Conservation (phyloP, 2,888 invertebrate species). For the Chymomyza procnemis region DNA sequence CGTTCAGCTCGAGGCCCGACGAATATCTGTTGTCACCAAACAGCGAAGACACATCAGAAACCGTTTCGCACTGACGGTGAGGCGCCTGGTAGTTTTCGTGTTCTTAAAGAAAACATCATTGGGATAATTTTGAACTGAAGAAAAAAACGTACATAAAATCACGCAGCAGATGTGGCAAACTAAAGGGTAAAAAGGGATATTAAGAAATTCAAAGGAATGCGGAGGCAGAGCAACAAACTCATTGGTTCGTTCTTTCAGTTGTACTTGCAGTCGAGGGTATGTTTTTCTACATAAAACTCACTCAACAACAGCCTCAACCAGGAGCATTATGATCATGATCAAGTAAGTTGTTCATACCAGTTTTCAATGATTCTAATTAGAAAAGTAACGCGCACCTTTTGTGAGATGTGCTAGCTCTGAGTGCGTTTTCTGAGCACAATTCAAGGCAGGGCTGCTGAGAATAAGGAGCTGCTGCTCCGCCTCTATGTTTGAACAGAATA, state of each 20-base stretch:
- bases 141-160: slow-evolving; percentile 55
- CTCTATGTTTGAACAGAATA: slow-evolving; percentile 1
- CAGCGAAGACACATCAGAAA: slow-evolving; percentile 61
- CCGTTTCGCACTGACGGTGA: slow-evolving; percentile 50
- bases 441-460: neutral
- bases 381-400: neutral
- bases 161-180: slow-evolving; percentile 45
- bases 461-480: neutral
- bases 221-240: slow-evolving; percentile 18
- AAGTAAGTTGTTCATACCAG: neutral
- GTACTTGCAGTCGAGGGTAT: slow-evolving; percentile 49
- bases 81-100: slow-evolving; percentile 40
- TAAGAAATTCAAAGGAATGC: slow-evolving; percentile 3
- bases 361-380: neutral
- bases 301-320: slow-evolving; percentile 14
- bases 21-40: slow-evolving; percentile 75
- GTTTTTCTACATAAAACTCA: slow-evolving; percentile 42
- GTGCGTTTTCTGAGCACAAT: slow-evolving; percentile 9
- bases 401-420: neutral
- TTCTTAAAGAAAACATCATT: slow-evolving; percentile 58
- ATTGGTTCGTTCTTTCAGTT: slow-evolving; percentile 41
- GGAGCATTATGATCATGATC: neutral
- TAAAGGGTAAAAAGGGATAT: slow-evolving; percentile 56
- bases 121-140: slow-evolving; percentile 45
- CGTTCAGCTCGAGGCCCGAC: slow-evolving; percentile 77